Base-by-base conservation (phyloP, 2,797 vertebrate species). In the Chloroceryle inda region DNA sequence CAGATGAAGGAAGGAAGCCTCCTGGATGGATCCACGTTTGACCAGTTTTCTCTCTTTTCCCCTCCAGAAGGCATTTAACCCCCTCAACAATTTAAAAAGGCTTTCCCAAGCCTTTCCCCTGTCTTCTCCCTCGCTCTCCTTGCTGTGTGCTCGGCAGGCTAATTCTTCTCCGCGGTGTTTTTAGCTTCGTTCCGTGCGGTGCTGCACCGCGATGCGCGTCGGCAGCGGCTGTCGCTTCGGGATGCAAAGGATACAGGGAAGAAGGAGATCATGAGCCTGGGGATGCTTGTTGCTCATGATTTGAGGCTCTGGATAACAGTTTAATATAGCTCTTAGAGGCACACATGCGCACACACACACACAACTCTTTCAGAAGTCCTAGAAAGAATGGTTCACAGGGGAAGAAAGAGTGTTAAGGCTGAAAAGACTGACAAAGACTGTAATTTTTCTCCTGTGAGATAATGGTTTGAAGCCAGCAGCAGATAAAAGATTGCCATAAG, bases 361-460 rank as follows among this genome's bases (percentile, higher is more conserved):
- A 61, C 15, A 94, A 61, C 63, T 76, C 90, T 80, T 95, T 94
- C 73, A 84, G 44, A 56, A 74, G 40, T 84, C 79, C 74, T 71
- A 85, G 66, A 75, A 94, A 93, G 94, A 95, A 62, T 87, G 72
- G 68, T 95, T 95, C 92, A 87, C 85, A 94, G 74, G 85, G 72
- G 64, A 95, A 94, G 85, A 94, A 94, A 92, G 94, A 87, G 64
- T 59, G 77, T 92, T 92, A 91, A 85, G 75, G 64, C 93, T 96
- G 94, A 95, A 93, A 96, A 85, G 87, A 55, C 96, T 84, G 91
- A 94, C 91, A 93, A 96, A 96, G 89, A 94, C 88, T 96, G 89
- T 96, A 96, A 91, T 97, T 97, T 97, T 97, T 96, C 64, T 94
- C 89, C 89, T 94, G 88, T 92, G 96, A 96, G 94, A 97, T 97